phyloP scores from a whole-genome alignment of 2,113 vertebrate species.

The Cranoglanis bouderius region DNA sequence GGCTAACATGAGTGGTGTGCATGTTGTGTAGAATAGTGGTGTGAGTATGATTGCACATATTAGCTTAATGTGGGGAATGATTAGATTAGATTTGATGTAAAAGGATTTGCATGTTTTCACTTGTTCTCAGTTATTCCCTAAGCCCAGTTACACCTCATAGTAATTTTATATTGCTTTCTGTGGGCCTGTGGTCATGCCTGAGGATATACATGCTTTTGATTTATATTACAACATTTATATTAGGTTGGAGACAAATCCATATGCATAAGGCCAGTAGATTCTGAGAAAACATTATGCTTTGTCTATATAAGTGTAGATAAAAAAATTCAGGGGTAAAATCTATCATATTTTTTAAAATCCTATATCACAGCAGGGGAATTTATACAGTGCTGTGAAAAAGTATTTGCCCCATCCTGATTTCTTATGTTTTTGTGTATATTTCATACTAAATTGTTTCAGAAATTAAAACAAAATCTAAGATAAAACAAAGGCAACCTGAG shows the following conservation, averaged over 20 bases:
- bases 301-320: not conserved
- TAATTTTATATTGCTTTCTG: not conserved
- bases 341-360: not conserved
- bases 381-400: not conserved
- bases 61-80: not conserved
- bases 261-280: not conserved
- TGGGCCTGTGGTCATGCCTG: not conserved
- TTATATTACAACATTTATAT: not conserved
- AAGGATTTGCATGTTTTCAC: not conserved
- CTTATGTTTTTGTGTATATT: too few species aligned
- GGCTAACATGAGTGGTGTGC: not conserved
- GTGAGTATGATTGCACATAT: not conserved
- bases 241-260: not conserved
- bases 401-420: too few species aligned
- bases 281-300: not conserved
- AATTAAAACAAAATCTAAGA: too few species aligned
- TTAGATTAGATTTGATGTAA: not conserved
- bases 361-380: not conserved
- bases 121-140: not conserved
- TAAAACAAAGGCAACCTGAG: too few species aligned
- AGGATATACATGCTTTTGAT: not conserved
- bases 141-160: not conserved
- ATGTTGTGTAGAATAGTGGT: not conserved
- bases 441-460: too few species aligned
- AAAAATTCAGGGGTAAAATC: not conserved